Evolutionary conservation across 1,140 invertebrate genomes (phyloP), one percentile per base, ranked within the genome.

Genomic region (Subanguina moxae): DNA sequence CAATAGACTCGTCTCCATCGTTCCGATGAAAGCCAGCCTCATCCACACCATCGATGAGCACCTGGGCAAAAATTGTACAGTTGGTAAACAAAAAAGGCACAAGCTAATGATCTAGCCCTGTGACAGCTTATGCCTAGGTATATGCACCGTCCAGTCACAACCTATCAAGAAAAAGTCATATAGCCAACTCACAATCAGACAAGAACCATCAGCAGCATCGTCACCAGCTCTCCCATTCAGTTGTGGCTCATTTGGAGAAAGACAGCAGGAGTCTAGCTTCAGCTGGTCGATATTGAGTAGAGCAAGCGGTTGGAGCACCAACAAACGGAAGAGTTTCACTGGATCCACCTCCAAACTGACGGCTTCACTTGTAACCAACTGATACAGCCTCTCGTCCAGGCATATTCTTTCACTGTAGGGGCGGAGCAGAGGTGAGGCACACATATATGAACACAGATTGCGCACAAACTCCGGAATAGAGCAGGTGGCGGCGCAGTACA

Each of bases 1-100:
- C 64, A 46, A 75, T 62, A 8, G 75, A 75, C 42, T 75, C 75
- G 28, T 68, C 76, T n/a, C 48, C 67, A 43, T 75, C 74, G 56
- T 67, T 67, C 38, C 76, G 68, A 48, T 75, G 74, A 42, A 75
- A 75, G 32, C 68, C 67, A 8, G 73, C 72, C 48, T 75, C 74
- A 45, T 75, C 73, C 13, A 75, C 25, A 13, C 64, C 66, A 62
- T 75, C 74, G 43, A 75, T 32, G 1, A 75, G 11, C n/a, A n/a
- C 32, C 32, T 38, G 32, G 11, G 11, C 32, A 38, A 11, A 11
- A 11, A 11, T 38, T 38, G 32, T 38, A 38, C 3, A 11, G 32
- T 38, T 38, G 32, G 32, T 38, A 11, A 38, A 38, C 3, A 38
- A 11, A 38, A 38, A 38, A 38, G 11, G n/a, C n/a, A n/a, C n/a